Conservation (phyloP, 2,113 vertebrate genomes). For the Brienomyrus brachyistius region DNA sequence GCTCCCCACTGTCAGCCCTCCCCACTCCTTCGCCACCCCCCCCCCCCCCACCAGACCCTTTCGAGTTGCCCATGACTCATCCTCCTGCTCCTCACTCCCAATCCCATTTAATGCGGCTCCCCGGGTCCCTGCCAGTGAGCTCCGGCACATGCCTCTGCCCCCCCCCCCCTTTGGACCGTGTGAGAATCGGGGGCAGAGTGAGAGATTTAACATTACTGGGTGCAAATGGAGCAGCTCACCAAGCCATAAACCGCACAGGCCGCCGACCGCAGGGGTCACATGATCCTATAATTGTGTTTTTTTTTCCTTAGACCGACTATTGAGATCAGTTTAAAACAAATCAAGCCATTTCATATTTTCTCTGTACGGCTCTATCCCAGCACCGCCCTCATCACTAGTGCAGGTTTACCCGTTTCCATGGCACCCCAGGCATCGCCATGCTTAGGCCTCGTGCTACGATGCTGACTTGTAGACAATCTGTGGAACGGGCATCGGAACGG, state of each 20-base stretch:
- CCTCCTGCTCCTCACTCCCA: neutral
- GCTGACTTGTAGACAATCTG: neutral
- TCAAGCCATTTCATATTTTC: neutral
- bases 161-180: neutral
- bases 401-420: neutral
- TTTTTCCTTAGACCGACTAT: neutral
- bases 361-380: neutral
- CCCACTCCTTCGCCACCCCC: neutral
- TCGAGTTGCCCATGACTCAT: neutral
- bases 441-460: neutral
- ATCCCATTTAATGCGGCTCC: neutral
- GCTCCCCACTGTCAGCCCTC: conserved; percentile 13
- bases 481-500: neutral
- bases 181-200: neutral
- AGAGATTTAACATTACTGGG: neutral
- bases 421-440: neutral
- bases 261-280: neutral
- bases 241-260: neutral
- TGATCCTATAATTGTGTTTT: neutral
- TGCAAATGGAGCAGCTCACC: neutral
- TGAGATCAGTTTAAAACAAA: neutral
- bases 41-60: neutral
- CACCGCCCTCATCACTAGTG: neutral
- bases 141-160: conserved; percentile 1
- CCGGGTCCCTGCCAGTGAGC: conserved; percentile 17